Evolutionary conservation across 2,888 invertebrate genomes (phyloP), one percentile per base, ranked within the genome.

Genomic region (Lapara coniferarum): DNA sequence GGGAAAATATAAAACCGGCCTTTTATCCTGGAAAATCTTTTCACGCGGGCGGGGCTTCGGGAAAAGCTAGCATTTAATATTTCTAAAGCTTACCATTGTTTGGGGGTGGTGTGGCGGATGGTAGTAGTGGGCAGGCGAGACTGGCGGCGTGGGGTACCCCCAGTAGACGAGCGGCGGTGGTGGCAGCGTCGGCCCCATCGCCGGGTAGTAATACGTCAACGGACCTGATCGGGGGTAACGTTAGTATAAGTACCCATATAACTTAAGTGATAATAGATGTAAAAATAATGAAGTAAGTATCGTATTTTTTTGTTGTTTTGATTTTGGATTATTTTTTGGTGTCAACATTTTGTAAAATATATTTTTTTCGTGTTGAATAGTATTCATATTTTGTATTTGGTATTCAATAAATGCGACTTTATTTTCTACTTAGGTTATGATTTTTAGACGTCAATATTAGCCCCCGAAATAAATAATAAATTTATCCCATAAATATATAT

Each of bases 121-220:
- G 84, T 96, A 97, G 89, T 97, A 97, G 80, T 96, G 97, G 55
- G 98, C 98, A 0, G 98, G 98, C 58, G 98, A 98, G 19, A 98
- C 98, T 0, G 98, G 98, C 55, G 98, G 98, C 80, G 98, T 98
- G 66, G 98, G 98, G 92, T 98, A 98, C 0, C 97, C 97, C 98
- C 98, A 98, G 94, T 98, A 98, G 79, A 98, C 96, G 72, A 96
- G 95, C 69, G 96, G 95, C 49, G 96, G 96, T 53, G 95, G 95
- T 67, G 95, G 95, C 82, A 95, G 92, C 69, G 95, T 92, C 25
- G 95, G 94, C 46, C 94, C 94, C 89, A 94, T 93, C 69, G 94
- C 92, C 49, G 94, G 85, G 72, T 95, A 94, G 79, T 94, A 94
- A 81, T 94, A 93, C 16, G 95, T 94, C 74, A 95, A 87, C 13